Evolutionary conservation across 1,140 invertebrate genomes (phyloP).

Genomic region (Neuroterus valhalla): DNA sequence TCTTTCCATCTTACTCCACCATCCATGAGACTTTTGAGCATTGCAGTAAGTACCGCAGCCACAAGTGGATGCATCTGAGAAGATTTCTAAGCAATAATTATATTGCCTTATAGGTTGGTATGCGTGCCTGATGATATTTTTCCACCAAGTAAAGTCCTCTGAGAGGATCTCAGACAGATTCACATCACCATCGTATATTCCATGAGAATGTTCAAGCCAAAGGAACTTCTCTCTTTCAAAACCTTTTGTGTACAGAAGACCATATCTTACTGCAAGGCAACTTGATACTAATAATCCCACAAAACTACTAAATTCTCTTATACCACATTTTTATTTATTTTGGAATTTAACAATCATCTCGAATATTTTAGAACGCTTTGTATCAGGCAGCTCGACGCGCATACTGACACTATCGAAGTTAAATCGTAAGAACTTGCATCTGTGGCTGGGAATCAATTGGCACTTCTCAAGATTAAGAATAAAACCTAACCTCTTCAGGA

Average conservation of each 20-base stretch:
- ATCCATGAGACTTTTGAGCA: conserved; percentile 33
- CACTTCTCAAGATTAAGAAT: background rate
- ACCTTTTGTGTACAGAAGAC: background rate
- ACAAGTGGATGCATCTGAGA: conserved; percentile 53
- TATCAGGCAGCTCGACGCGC: no score
- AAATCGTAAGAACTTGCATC: background rate
- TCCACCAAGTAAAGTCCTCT: background rate
- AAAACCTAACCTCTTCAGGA: background rate
- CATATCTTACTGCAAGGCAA: background rate
- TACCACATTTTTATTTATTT: no score
- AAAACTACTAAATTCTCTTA: no score
- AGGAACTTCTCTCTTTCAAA: background rate
- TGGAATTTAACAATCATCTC: no score
- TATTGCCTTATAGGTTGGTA: conserved; percentile 13
- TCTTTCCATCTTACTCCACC: conserved; percentile 25
- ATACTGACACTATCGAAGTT: background rate
- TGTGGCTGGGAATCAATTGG: background rate
- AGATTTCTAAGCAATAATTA: conserved; percentile 54
- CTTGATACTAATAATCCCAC: background rate
- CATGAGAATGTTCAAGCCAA: background rate
- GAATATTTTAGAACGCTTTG: no score
- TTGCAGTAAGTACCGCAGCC: conserved; percentile 59
- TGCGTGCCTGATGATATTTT: conserved; percentile 46
- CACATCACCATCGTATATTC: background rate
- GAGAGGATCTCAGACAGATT: background rate